These are phyloP conservation scores for Oxytorus armatus DNA, from an alignment of 2,888 invertebrate species.

Conservation along the genomic window DNA sequence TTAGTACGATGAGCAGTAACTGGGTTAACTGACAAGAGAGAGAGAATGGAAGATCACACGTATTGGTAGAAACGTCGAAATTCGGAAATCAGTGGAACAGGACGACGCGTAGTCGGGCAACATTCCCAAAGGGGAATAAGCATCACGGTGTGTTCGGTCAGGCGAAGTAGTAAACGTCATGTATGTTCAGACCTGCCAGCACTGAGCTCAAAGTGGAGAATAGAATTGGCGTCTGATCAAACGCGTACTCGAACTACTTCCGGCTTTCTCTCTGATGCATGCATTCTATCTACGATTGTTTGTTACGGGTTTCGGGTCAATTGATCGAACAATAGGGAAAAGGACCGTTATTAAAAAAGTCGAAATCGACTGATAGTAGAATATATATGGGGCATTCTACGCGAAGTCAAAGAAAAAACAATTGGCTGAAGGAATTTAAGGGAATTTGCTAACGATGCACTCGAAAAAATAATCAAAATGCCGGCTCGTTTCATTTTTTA, in stretches of 20 bases:
- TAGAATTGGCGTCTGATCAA: slow-evolving; percentile 33
- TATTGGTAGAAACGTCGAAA: slow-evolving; percentile 2
- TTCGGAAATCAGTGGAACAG: slow-evolving; percentile 34
- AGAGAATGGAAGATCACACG: slow-evolving; percentile 19
- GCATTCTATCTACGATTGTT: neutral
- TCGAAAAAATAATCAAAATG: too few species aligned
- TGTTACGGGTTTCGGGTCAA: neutral
- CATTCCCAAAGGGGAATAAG: slow-evolving; percentile 48
- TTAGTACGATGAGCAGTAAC: too few species aligned
- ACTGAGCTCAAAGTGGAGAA: neutral
- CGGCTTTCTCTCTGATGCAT: neutral
- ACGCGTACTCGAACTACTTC: slow-evolving; percentile 30
- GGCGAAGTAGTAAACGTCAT: slow-evolving; percentile 50
- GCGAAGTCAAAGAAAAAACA: too few species aligned
- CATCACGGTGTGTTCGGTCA: slow-evolving; percentile 24
- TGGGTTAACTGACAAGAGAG: too few species aligned
- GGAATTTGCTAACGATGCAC: too few species aligned
- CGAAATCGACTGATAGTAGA: too few species aligned
- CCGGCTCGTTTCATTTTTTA: too few species aligned
- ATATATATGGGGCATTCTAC: too few species aligned
- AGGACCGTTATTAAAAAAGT: too few species aligned
- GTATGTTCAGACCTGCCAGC: slow-evolving; percentile 43
- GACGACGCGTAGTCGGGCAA: slow-evolving; percentile 17
- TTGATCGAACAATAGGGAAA: slow-evolving; percentile 6
- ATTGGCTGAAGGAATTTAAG: too few species aligned